Evolutionary conservation across 2,113 vertebrate genomes (phyloP).

Genomic region (Chitala chitala): DNA sequence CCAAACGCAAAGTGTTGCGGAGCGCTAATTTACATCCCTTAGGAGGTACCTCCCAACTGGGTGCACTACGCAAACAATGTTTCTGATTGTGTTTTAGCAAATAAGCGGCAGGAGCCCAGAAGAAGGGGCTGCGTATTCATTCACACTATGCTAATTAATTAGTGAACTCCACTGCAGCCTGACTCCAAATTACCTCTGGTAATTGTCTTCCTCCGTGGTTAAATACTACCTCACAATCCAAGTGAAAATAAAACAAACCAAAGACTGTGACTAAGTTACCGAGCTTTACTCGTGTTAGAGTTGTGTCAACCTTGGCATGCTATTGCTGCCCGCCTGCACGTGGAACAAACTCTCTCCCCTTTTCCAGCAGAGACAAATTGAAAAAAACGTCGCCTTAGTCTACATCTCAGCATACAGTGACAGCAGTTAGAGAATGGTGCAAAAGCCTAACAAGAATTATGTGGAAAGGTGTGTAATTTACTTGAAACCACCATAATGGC

Average conservation of each 20-base stretch:
- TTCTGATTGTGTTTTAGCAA: slow-evolving; percentile 35
- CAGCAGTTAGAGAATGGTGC: slow-evolving; percentile 14
- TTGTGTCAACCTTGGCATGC: neutral
- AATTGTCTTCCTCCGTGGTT: slow-evolving; percentile 32
- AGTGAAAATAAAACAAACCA: neutral
- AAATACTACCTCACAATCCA: slow-evolving; percentile 2
- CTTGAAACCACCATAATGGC: slow-evolving; percentile 33
- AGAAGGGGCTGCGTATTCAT: slow-evolving; percentile 26
- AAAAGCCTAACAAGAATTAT: slow-evolving; percentile 22
- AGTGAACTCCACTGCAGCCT: slow-evolving; percentile 26
- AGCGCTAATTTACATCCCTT: slow-evolving; percentile 30
- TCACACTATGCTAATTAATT: slow-evolving; percentile 43
- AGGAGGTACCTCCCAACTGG: slow-evolving; percentile 26
- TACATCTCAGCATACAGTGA: slow-evolving; percentile 11
- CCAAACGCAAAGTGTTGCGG: neutral
- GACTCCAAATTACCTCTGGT: slow-evolving; percentile 26
- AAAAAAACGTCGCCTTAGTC: slow-evolving; percentile 30
- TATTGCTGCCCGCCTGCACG: neutral
- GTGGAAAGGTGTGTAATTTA: slow-evolving; percentile 21
- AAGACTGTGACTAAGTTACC: neutral
- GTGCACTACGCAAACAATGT: slow-evolving; percentile 27
- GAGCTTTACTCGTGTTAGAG: neutral
- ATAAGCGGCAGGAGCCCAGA: slow-evolving; percentile 20
- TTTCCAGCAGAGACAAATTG: neutral
- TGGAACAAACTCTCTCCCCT: neutral